A percentile compares a stretch with the other conserved stretches of the same genome.
Conservation (phyloP, 2,888 invertebrate species). For the Neocrepidodera transversa region DNA sequence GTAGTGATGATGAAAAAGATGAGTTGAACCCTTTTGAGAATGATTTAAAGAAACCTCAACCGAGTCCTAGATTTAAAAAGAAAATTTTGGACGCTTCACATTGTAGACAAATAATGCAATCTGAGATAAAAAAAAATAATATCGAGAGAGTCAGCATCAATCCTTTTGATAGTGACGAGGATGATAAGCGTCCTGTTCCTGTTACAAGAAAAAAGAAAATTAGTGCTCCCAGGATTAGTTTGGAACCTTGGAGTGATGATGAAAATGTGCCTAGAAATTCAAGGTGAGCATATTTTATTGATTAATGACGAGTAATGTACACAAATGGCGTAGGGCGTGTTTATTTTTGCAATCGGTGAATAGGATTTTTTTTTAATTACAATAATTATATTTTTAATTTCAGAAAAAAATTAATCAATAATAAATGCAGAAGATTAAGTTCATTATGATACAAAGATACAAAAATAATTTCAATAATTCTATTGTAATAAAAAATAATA, state of each 20-base stretch:
- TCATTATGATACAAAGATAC: no score
- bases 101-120: constrained; percentile 6
- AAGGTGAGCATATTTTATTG: constrained; percentile 2
- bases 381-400: no score
- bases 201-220: constrained; percentile 33
- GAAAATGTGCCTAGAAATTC: constrained; percentile 44
- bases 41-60: constrained; percentile 40
- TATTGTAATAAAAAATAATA: no score
- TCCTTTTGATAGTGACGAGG: constrained; percentile 65
- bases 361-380: no score
- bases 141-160: constrained; percentile 64
- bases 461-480: no score
- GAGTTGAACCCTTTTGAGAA: constrained; percentile 48
- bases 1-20: constrained; percentile 54
- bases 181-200: constrained; percentile 36
- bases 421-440: no score
- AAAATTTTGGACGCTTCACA: constrained; percentile 27
- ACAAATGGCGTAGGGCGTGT: no score
- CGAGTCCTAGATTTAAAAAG: constrained; percentile 34
- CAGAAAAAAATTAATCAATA: no score
- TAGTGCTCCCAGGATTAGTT: constrained; percentile 54
- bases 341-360: no score
- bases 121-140: constrained; percentile 13
- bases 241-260: constrained; percentile 71
- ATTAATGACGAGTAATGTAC: no score